A percentile compares a stretch with the other conserved stretches of the same genome.
These are phyloP conservation scores for Paracentrotus lividus DNA, from an alignment of 53 echinoderm and acorn worm species.

Conservation along the genomic window DNA sequence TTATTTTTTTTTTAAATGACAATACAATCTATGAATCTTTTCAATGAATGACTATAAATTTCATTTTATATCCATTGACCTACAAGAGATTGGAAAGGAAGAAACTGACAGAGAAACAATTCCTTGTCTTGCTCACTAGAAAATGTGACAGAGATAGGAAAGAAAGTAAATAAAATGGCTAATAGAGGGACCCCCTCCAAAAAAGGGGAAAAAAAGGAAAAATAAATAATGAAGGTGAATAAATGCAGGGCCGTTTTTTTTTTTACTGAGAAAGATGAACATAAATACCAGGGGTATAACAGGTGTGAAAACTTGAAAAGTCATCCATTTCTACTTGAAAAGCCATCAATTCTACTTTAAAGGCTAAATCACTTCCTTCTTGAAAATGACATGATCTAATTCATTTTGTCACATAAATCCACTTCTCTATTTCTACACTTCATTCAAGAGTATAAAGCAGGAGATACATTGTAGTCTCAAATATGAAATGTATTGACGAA, in stretches of 20 bases:
- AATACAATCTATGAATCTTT: no score
- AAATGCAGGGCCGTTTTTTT: neutral
- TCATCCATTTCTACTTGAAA: no score
- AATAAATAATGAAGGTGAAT: neutral
- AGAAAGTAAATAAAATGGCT: neutral
- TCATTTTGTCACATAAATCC: neutral
- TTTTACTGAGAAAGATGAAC: neutral
- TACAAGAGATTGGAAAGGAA: no score
- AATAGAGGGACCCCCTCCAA: no score
- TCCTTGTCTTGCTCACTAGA: no score
- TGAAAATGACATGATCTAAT: neutral
- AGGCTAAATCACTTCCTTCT: no score
- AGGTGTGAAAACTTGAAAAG: constrained; percentile 20
- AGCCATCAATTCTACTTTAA: no score
- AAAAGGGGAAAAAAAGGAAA: neutral
- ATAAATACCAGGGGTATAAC: neutral
- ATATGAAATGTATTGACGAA: neutral
- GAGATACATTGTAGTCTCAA: neutral
- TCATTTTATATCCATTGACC: no score
- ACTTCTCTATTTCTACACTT: neutral
- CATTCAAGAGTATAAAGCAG: neutral
- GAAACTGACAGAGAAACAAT: no score
- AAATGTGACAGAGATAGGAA: neutral
- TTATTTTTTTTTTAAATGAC: no score
- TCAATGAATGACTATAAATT: no score